phyloP scores from a whole-genome alignment of 2,888 invertebrate genomes.

The Drosophila atroscutellata region DNA sequence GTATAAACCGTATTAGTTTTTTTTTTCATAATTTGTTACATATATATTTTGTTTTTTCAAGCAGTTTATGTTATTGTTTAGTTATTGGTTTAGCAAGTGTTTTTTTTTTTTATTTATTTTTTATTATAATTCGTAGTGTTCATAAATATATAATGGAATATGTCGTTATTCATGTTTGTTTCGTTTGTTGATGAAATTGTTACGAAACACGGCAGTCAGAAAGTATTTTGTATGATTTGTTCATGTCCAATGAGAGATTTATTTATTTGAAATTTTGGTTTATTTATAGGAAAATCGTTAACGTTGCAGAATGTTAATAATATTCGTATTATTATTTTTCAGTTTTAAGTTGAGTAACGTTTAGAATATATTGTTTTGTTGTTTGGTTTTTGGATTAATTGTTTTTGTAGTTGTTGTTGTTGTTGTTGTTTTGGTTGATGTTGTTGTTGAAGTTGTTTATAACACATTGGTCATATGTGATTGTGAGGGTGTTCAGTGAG shows the following conservation, averaged over 20 bases:
- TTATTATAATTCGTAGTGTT: constrained; percentile 4
- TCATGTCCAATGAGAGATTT: constrained; percentile 24
- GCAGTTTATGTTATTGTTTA: constrained; percentile 39
- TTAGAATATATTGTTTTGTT: constrained; percentile 12
- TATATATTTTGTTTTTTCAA: constrained; percentile 21
- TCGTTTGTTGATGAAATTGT: constrained; percentile 20
- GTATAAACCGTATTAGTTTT: constrained; percentile 38
- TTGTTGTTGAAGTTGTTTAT: constrained; percentile 19
- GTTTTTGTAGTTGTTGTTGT: constrained; percentile 12
- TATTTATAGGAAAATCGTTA: constrained; percentile 32
- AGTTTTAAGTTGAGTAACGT: constrained; percentile 11
- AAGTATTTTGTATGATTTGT: constrained; percentile 22
- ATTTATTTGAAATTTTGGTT: constrained; percentile 27
- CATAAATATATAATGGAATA: constrained; percentile 8
- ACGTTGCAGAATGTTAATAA: constrained; percentile 33
- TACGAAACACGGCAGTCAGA: constrained; percentile 28
- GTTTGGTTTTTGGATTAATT: constrained; percentile 14
- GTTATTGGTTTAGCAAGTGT: constrained; percentile 32
- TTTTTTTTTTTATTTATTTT: background rate
- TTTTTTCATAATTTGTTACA: constrained; percentile 9
- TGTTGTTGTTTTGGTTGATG: constrained; percentile 5
- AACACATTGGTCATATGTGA: constrained; percentile 25
- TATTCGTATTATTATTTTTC: constrained; percentile 20
- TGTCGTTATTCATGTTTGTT: constrained; percentile 31
- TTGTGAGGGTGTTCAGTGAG: constrained; percentile 28